Percentiles rank a stretch among this genome's conserved stretches.
phyloP scores from a whole-genome alignment of 92 coral and sea anemone species.

The Epizoanthus scotinus region DNA sequence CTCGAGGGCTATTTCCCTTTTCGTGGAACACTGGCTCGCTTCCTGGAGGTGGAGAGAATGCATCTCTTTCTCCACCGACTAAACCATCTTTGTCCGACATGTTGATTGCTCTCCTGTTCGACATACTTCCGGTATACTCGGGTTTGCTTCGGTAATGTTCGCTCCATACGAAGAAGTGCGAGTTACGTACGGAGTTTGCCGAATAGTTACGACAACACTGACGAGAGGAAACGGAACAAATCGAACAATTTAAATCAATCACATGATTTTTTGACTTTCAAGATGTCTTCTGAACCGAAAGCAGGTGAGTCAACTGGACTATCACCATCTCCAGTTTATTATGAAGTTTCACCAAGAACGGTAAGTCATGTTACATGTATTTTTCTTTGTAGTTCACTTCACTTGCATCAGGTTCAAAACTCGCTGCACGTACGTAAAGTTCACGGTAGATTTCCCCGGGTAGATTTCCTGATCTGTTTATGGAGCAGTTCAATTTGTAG shows the following conservation, averaged over 20 bases:
- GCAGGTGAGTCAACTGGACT: neutral
- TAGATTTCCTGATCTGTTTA: neutral
- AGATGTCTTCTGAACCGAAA: conserved; percentile 24
- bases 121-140: neutral
- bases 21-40: conserved; percentile 34
- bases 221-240: neutral
- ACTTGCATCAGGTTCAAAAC: neutral
- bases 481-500: neutral
- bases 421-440: neutral
- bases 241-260: conserved; percentile 8
- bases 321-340: conserved; percentile 28
- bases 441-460: too few species aligned
- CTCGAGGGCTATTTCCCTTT: conserved; percentile 43
- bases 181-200: too few species aligned
- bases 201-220: too few species aligned
- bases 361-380: neutral
- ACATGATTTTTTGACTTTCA: neutral
- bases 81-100: conserved; percentile 33
- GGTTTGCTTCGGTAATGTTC: neutral
- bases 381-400: neutral
- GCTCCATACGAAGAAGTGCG: too few species aligned
- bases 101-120: neutral
- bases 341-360: conserved; percentile 13
- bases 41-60: conserved; percentile 29
- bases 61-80: conserved; percentile 16